These are phyloP conservation scores for Agriotes lineatus DNA, from an alignment of 2,888 invertebrate species.

Conservation along the genomic window DNA sequence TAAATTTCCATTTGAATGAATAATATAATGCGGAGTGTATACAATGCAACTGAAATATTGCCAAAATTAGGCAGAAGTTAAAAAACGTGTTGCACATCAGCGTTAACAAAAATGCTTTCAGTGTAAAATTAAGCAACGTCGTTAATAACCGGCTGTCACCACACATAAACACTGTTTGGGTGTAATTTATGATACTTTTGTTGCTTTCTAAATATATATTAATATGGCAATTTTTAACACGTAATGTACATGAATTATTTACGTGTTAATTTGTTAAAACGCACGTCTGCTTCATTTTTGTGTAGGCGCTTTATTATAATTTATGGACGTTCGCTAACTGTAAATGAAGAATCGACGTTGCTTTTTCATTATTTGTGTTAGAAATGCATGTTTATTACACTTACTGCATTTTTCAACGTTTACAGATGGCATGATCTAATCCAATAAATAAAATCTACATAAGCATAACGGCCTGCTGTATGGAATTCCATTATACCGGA, in stretches of 20 bases:
- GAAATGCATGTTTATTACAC: too few species aligned
- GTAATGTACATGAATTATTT: slow-evolving; percentile 61
- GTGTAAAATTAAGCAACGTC: slow-evolving; percentile 61
- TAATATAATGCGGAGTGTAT: background rate
- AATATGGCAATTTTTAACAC: slow-evolving; percentile 57
- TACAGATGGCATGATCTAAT: too few species aligned
- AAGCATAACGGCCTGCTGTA: too few species aligned
- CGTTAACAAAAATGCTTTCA: slow-evolving; percentile 65
- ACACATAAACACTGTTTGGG: slow-evolving; percentile 57
- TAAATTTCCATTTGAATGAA: background rate
- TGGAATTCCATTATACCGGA: too few species aligned
- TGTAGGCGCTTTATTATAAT: slow-evolving; percentile 14
- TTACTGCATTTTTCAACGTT: too few species aligned
- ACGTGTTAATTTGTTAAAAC: slow-evolving; percentile 36
- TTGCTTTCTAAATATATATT: slow-evolving; percentile 49
- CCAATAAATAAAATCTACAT: too few species aligned
- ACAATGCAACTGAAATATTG: slow-evolving; percentile 14
- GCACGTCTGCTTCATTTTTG: slow-evolving; percentile 25
- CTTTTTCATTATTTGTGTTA: too few species aligned
- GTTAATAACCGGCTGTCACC: slow-evolving; percentile 61
- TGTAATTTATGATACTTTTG: slow-evolving; percentile 56
- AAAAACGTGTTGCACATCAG: slow-evolving; percentile 32
- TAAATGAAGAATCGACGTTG: background rate
- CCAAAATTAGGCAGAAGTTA: slow-evolving; percentile 29
- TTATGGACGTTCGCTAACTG: background rate